Evolutionary conservation across 1,140 invertebrate genomes (phyloP), one percentile per base, ranked within the genome.

Genomic region (Halesus radiatus): DNA sequence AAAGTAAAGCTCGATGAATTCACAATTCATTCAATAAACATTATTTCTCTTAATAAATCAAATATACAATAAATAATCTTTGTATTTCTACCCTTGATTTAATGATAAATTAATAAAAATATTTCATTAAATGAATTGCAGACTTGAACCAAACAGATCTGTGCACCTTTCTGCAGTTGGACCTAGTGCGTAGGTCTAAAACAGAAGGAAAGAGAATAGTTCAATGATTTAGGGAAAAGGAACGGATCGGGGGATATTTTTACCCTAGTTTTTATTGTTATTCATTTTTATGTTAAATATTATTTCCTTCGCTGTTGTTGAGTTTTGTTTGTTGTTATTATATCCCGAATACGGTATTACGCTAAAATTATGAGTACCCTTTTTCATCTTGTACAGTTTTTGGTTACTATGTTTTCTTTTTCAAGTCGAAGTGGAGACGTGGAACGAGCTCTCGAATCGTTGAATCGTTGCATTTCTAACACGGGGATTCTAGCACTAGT

Each of bases 271-370:
- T 70, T 79, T 73, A 72, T 73, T 58, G 64, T 70, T 64, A 73
- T 74, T n/a, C 20, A 52, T 58, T 79, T 79, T 79, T 32, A 64
- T 78, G 62, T 79, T 79, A 58, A 56, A 72, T 73, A 29, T 79
- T 60, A 52, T 70, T 68, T 79, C 74, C 56, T 22, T 8, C 15
- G 45, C 78, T 70, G 70, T 79, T 79, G 78, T 79, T 79, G 60
- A 79, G 52, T 79, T 79, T 79, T 79, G 72, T 79, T 79, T 79
- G 78, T 79, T 79, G 78, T 79, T 79, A 78, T 70, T 70, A 75
- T 75, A 58, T 75, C 58, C 58, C 29, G 72, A 72, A 37, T 75
- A 58, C n/a, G 26, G 58, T 75, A 74, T 74, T 74, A 74, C 29
- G 23, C 22, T 29, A 32, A 52, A 72, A 50, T n/a, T 64, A 64